Percentiles rank a stretch among this genome's conserved stretches.
Evolutionary conservation across 2,113 vertebrate species (phyloP).

Genomic region (Amphilophus citrinellus): DNA sequence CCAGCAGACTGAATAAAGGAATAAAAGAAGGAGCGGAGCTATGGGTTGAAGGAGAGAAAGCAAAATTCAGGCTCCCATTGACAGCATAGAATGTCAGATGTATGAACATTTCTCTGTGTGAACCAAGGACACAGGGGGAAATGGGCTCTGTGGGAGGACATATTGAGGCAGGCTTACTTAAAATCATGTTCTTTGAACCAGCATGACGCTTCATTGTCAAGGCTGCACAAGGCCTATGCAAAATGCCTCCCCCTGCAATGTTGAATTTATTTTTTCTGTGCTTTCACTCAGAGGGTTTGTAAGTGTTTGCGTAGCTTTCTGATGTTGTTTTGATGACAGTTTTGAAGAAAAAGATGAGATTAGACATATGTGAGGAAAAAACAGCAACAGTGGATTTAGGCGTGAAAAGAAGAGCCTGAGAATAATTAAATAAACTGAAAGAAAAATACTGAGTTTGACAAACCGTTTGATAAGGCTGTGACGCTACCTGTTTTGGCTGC

Average conservation of each 20-base stretch:
- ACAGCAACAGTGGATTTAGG: not conserved
- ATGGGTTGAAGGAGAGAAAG: constrained; percentile 42
- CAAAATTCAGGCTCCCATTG: constrained; percentile 46
- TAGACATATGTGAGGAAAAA: not conserved
- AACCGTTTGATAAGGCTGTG: not conserved
- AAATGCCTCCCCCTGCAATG: constrained; percentile 36
- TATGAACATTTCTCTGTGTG: constrained; percentile 62
- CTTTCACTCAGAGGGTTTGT: constrained; percentile 21
- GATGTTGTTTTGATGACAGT: constrained; percentile 18
- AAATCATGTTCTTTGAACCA: constrained; percentile 69
- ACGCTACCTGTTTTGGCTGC: constrained; percentile 5
- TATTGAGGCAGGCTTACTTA: constrained; percentile 59
- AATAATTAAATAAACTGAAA: constrained; percentile 20
- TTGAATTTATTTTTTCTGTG: constrained; percentile 38
- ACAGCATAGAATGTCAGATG: constrained; percentile 44
- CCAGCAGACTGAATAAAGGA: constrained; percentile 46
- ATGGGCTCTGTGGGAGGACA: constrained; percentile 60
- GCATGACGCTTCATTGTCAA: constrained; percentile 60
- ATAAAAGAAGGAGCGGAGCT: constrained; percentile 14
- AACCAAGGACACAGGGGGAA: constrained; percentile 62
- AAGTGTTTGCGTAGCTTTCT: constrained; percentile 7
- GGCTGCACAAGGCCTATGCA: constrained; percentile 53
- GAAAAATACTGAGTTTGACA: not conserved
- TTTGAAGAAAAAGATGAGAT: constrained; percentile 6
- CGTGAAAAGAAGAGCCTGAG: not conserved